A percentile compares a stretch with the other conserved stretches of the same genome.
These are phyloP conservation scores for Pyrrhura leucotis DNA, from an alignment of 2,797 vertebrate species.

Conservation along the genomic window DNA sequence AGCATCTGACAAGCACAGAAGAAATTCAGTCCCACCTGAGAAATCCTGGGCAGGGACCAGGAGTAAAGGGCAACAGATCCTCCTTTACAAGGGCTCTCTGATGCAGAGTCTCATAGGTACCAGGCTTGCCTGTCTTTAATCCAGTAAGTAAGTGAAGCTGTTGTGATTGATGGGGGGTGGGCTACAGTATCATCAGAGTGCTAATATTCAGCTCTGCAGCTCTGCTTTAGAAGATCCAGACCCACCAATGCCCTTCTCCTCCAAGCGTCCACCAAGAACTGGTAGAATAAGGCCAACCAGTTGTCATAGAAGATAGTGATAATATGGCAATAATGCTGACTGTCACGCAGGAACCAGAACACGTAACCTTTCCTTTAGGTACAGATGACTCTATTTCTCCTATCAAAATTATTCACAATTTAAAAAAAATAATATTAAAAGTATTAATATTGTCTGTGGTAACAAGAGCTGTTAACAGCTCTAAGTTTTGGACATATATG, in stretches of 20 bases:
- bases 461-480: not conserved
- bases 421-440: not conserved
- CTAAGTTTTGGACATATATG: not conserved
- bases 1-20: not conserved
- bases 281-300: not conserved
- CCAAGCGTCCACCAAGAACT: not conserved
- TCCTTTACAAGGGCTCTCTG: not conserved
- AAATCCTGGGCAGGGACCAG: not conserved
- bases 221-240: not conserved
- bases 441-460: not conserved
- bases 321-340: not conserved
- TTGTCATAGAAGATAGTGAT: fast-evolving
- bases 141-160: not conserved
- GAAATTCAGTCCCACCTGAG: not conserved
- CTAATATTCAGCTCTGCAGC: not conserved
- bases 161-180: not conserved
- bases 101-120: not conserved
- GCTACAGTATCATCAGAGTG: not conserved
- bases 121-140: not conserved
- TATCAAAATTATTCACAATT: not conserved
- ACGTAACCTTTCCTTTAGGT: not conserved
- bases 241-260: not conserved
- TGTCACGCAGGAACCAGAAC: not conserved
- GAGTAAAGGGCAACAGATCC: not conserved
- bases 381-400: not conserved